Conservation (phyloP, 53 echinoderm and acorn worm genomes). For the Henricia sp. region DNA sequence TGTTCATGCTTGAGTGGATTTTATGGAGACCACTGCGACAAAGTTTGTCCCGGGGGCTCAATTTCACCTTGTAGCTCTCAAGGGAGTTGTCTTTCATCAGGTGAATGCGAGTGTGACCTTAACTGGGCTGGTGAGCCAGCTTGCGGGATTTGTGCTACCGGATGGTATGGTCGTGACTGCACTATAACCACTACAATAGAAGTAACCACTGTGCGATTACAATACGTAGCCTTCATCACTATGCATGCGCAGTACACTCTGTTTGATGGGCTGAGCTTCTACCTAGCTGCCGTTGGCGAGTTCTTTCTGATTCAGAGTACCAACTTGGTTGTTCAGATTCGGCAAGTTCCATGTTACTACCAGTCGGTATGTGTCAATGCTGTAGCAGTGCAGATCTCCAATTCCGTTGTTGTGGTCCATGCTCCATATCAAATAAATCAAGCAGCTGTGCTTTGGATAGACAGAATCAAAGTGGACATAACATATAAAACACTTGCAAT, state of each 20-base stretch:
- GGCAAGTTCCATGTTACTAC: conserved; percentile 85
- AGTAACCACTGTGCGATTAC: not conserved
- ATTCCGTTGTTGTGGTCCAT: conserved; percentile 65
- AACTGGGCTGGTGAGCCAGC: conserved; percentile 80
- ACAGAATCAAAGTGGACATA: conserved; percentile 34
- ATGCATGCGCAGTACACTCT: conserved; percentile 72
- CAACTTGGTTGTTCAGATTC: conserved; percentile 65
- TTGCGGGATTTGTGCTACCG: conserved; percentile 65
- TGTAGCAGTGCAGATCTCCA: conserved; percentile 39
- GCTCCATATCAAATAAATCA: conserved; percentile 68
- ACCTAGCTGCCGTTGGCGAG: conserved; percentile 78
- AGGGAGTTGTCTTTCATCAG: conserved; percentile 66
- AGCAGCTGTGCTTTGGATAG: conserved; percentile 74
- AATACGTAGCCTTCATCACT: conserved; percentile 65
- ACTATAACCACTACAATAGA: conserved; percentile 52
- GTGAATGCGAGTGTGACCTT: conserved; percentile 77
- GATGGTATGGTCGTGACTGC: conserved; percentile 85
- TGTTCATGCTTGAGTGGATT: conserved; percentile 78
- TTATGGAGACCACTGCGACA: conserved; percentile 71
- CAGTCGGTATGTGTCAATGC: conserved; percentile 74
- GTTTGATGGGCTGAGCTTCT: conserved; percentile 80
- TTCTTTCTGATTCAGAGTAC: conserved; percentile 70
- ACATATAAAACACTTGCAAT: conserved; percentile 25
- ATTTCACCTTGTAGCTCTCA: conserved; percentile 68
- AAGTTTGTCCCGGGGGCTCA: conserved; percentile 79